phyloP scores from a whole-genome alignment of 2,113 vertebrate genomes.

The Cromileptes altivelis region DNA sequence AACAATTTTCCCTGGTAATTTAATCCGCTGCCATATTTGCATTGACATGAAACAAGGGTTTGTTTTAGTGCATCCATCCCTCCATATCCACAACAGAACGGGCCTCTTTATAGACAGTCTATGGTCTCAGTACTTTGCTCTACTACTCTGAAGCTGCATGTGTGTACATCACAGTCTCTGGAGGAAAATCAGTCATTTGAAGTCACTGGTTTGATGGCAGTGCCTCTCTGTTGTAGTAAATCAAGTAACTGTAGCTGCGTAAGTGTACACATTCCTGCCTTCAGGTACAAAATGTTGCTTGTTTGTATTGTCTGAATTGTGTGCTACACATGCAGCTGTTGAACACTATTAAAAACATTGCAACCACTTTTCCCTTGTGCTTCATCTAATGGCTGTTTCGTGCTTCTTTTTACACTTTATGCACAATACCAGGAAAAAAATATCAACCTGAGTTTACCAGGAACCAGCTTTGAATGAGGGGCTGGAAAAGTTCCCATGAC shows the following conservation, averaged over 20 bases:
- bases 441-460: conserved; percentile 21
- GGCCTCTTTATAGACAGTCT: not conserved
- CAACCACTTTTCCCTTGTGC: not conserved
- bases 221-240: conserved; percentile 12
- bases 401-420: conserved; percentile 4
- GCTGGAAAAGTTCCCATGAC: conserved; percentile 49
- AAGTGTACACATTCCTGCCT: conserved; percentile 62
- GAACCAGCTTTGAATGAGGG: conserved; percentile 16
- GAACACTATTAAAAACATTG: conserved; percentile 59
- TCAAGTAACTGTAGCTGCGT: conserved; percentile 7
- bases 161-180: not conserved
- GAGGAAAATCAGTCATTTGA: not conserved
- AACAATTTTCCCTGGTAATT: conserved; percentile 2
- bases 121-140: not conserved
- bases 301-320: conserved; percentile 38
- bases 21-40: conserved; percentile 3
- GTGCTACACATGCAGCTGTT: conserved; percentile 12
- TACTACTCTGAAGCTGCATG: not conserved
- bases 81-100: not conserved
- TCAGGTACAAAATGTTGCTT: conserved; percentile 32
- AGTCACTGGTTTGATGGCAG: not conserved
- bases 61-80: not conserved
- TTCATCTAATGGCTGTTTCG: conserved; percentile 7
- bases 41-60: not conserved
- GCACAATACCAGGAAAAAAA: conserved; percentile 50